Conservation (phyloP, 1,140 invertebrate genomes). For the Yoshiicerus persimilis region DNA sequence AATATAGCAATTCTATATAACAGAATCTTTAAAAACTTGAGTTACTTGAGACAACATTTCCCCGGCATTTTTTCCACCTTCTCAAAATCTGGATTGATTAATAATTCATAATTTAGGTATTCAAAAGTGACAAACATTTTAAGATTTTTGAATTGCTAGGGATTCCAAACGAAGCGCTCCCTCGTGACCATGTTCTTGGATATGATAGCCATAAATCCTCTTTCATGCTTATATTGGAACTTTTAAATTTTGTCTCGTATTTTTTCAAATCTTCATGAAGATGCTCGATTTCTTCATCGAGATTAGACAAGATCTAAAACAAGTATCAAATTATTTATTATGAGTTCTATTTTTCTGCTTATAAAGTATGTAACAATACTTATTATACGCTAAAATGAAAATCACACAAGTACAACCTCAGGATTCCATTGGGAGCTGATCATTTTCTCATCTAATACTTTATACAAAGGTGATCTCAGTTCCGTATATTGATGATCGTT, state of each 20-base stretch:
- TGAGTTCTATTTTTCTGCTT: no score
- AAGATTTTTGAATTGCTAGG: slow-evolving; percentile 31
- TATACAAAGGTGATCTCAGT: neutral
- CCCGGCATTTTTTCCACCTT: no score
- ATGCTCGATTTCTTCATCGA: slow-evolving; percentile 31
- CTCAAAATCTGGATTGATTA: no score
- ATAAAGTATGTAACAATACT: neutral
- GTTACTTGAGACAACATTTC: no score
- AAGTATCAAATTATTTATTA: neutral
- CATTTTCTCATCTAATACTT: slow-evolving; percentile 36
- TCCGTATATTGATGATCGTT: neutral
- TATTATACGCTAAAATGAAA: no score
- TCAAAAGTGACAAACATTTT: slow-evolving; percentile 20
- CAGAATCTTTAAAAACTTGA: no score
- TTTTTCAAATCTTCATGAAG: slow-evolving; percentile 13
- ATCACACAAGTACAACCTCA: neutral
- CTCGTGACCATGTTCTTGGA: slow-evolving; percentile 38
- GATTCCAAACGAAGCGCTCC: slow-evolving; percentile 36
- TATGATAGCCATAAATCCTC: slow-evolving; percentile 42
- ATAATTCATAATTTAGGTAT: no score
- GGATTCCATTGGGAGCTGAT: slow-evolving; percentile 30
- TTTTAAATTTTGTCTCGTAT: slow-evolving; percentile 34
- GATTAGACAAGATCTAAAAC: slow-evolving; percentile 25
- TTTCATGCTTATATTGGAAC: slow-evolving; percentile 30
- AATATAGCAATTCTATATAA: no score